These are phyloP conservation scores for Tiliqua scincoides DNA, from an alignment of 2,113 vertebrate genomes.

Conservation along the genomic window DNA sequence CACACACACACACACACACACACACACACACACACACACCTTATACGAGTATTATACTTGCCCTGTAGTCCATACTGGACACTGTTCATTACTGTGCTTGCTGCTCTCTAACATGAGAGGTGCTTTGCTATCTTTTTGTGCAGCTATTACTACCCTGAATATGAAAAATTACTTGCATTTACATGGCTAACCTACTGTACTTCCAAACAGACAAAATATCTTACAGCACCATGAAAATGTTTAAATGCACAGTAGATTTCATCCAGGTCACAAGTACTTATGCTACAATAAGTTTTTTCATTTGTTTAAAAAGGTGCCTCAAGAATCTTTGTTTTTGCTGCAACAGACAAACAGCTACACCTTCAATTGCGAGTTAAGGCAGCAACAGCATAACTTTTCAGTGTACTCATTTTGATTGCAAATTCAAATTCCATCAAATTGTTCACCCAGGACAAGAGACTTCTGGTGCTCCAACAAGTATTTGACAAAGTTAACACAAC, in stretches of 20 bases:
- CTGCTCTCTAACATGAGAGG: background rate
- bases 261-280: too few species aligned
- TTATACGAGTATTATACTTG: background rate
- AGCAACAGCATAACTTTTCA: background rate
- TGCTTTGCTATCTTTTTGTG: background rate
- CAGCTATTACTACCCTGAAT: background rate
- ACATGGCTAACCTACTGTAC: background rate
- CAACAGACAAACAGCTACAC: too few species aligned
- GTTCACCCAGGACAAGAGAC: background rate
- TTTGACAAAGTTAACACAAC: too few species aligned
- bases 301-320: too few species aligned
- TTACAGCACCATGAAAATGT: too few species aligned
- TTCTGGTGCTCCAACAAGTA: background rate
- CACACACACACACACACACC: background rate
- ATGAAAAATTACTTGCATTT: background rate
- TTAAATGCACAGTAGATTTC: too few species aligned
- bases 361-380: too few species aligned
- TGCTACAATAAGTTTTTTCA: too few species aligned
- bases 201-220: background rate
- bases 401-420: background rate
- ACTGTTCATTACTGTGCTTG: background rate
- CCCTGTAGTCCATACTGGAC: background rate
- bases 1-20: background rate
- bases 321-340: too few species aligned
- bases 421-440: background rate